These are phyloP conservation scores for Habropoda laboriosa DNA, from an alignment of 1,140 invertebrate genomes.

Conservation along the genomic window DNA sequence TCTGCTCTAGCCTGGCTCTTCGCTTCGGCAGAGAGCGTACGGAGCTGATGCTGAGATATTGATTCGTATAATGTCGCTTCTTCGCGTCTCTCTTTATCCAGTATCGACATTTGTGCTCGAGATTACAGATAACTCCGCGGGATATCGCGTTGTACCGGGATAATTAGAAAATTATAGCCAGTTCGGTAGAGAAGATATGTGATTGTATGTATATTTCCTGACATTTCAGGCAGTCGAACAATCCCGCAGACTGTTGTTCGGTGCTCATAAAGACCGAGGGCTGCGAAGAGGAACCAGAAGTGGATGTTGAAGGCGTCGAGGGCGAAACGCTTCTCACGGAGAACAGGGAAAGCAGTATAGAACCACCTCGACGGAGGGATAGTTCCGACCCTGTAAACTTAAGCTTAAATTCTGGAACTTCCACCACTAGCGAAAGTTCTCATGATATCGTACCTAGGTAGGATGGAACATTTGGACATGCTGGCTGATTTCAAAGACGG, in stretches of 20 bases:
- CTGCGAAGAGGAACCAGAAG: constrained; percentile 83
- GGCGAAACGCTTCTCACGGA: constrained; percentile 81
- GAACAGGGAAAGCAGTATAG: constrained; percentile 77
- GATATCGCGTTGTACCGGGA: not conserved
- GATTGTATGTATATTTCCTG: not conserved
- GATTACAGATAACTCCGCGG: not conserved
- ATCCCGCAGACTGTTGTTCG: constrained; percentile 80
- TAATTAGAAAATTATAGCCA: not conserved
- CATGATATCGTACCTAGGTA: constrained; percentile 77
- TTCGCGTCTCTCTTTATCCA: not conserved
- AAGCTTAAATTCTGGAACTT: constrained; percentile 81
- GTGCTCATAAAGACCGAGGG: constrained; percentile 82
- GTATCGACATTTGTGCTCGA: not conserved
- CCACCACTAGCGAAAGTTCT: constrained; percentile 77
- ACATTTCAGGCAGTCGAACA: constrained; percentile 76
- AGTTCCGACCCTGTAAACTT: constrained; percentile 89
- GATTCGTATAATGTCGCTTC: constrained; percentile 28
- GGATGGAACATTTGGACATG: not conserved
- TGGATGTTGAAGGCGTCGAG: constrained; percentile 82
- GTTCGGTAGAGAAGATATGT: not conserved
- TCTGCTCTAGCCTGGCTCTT: constrained; percentile 9
- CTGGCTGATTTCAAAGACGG: no score
- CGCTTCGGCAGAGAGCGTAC: not conserved
- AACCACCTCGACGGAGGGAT: constrained; percentile 79
- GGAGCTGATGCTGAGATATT: constrained; percentile 15